Base-by-base conservation (phyloP, 2,113 vertebrate genomes). In the Piliocolobus tephrosceles region DNA sequence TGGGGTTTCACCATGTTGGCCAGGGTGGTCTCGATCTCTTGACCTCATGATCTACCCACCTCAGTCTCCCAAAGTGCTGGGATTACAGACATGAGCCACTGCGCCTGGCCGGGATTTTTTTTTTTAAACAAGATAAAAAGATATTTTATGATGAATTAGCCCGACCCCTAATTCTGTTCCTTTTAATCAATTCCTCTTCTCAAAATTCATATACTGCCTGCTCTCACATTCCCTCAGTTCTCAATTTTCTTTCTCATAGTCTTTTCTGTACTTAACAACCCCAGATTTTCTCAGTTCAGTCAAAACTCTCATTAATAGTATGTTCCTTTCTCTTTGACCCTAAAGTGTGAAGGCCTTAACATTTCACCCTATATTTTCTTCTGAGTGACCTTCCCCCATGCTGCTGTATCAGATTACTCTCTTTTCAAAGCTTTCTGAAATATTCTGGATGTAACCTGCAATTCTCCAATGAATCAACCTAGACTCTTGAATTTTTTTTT, bases 131-230 rank as follows among this genome's bases (percentile, higher is more conserved):
- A 94, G 57, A 90, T 93, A 87, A 82, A 93, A 81, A 57, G 30
- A 78, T 90, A 90, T 22, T 83, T 86, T 90, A 76, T 84, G 61
- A 22, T 96, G 90, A 78, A 47, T 79, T 93, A 95, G 16, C 61
- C 57, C n/a, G 40, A 88, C 84, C 22, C 11, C 45, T 79, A 91
- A 8, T 79, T 83, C 88, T 91, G 14, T 40, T 81, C 20, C 5
- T 78, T 88, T 45, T 76, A 75, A 80, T 82, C 32, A 79, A 4
- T 75, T 14, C 22, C 10, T 22, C 16, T 93, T 86, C 81, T 87
- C 52, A 93, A 78, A 93, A 88, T 94, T 86, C 64, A 80, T 38
- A 64, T 35, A 55, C 3, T 91, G 6, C 57, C 40, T 80, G 66
- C 81, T 85, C 17, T 86, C 90, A 70, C 27, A 68, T 94, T 92